These are phyloP conservation scores for Eledone cirrhosa DNA, from an alignment of 2,888 invertebrate genomes.

Conservation along the genomic window DNA sequence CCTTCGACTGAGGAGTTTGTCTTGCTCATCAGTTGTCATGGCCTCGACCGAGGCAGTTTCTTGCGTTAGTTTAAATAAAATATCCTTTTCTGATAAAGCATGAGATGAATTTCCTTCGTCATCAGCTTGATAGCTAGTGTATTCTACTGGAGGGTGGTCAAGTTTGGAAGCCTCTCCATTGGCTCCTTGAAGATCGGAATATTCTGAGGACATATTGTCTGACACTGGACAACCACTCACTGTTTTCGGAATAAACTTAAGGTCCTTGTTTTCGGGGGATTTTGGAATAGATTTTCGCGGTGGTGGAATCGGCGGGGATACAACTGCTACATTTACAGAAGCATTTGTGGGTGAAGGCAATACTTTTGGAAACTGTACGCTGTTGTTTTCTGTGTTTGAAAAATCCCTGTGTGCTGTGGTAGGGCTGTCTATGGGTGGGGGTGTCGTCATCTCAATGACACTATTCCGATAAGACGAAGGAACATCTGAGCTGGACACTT, in stretches of 20 bases:
- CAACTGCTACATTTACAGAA: neutral
- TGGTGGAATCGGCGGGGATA: slow-evolving; percentile 25
- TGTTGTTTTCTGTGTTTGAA: neutral
- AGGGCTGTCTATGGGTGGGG: neutral
- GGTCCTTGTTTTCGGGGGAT: slow-evolving; percentile 1
- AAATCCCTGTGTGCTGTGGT: neutral
- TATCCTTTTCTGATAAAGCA: neutral
- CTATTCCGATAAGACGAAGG: slow-evolving; percentile 38
- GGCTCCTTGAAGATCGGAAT: neutral
- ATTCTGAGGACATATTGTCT: slow-evolving; percentile 12
- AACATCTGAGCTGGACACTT: slow-evolving; percentile 41
- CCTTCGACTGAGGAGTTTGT: slow-evolving; percentile 24
- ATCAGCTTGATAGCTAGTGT: neutral
- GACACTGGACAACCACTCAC: neutral
- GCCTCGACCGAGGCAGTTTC: neutral
- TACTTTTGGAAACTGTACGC: neutral
- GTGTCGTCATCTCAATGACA: slow-evolving; percentile 22
- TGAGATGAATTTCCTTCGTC: slow-evolving; percentile 8
- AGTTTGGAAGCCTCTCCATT: neutral
- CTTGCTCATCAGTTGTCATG: slow-evolving; percentile 21
- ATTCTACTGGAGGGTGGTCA: neutral
- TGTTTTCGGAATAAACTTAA: slow-evolving; percentile 15
- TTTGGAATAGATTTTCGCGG: slow-evolving; percentile 28
- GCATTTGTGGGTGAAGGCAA: neutral
- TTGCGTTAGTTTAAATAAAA: neutral